phyloP scores from a whole-genome alignment of 2,797 vertebrate species.

The Ceryle rudis region DNA sequence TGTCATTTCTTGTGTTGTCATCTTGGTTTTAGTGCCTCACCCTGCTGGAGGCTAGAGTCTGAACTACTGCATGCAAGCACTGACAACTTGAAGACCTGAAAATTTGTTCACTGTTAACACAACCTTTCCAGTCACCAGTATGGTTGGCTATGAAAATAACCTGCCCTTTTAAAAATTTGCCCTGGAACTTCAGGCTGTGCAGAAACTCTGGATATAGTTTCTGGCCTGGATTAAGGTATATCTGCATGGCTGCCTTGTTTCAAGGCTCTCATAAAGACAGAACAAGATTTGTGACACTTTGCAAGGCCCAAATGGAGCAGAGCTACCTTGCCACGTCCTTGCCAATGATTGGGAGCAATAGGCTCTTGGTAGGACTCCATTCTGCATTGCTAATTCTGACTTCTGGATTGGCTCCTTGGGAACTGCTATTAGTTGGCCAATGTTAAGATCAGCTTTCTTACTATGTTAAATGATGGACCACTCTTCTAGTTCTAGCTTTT shows the following conservation, averaged over 20 bases:
- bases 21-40: not conserved
- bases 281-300: not conserved
- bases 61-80: not conserved
- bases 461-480: not conserved
- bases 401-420: not conserved
- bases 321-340: not conserved
- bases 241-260: not conserved
- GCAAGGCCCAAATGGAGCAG: not conserved
- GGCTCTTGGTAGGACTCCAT: not conserved
- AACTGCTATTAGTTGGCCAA: not conserved
- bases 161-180: not conserved
- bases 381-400: not conserved
- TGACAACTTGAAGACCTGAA: not conserved
- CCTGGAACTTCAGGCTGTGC: not conserved
- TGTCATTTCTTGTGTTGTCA: conserved; percentile 4
- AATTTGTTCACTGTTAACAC: not conserved
- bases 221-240: not conserved
- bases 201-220: not conserved
- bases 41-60: not conserved
- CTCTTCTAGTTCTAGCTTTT: not conserved
- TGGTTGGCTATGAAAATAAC: not conserved
- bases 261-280: not conserved
- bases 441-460: not conserved
- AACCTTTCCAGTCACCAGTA: not conserved
- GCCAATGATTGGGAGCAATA: accelerated